phyloP scores from a whole-genome alignment of 2,113 vertebrate species.

The Piliocolobus tephrosceles region DNA sequence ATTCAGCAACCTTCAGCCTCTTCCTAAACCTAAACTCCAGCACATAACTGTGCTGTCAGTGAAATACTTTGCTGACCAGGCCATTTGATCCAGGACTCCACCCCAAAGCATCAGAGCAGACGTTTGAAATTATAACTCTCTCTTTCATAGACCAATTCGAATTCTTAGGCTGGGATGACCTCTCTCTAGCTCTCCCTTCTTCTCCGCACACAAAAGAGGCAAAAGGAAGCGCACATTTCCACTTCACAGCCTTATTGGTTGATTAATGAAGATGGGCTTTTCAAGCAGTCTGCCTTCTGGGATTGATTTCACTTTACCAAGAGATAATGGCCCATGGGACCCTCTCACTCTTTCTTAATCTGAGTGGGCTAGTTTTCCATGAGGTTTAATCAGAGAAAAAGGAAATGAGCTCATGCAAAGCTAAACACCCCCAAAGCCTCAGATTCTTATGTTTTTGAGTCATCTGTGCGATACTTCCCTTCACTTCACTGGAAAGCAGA shows the following conservation, averaged over 20 bases:
- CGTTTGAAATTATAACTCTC: background rate
- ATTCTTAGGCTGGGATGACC: background rate
- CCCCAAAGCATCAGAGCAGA: background rate
- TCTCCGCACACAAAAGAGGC: background rate
- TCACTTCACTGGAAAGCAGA: background rate
- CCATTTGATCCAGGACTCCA: background rate
- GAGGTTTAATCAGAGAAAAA: constrained; percentile 58
- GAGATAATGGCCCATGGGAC: constrained; percentile 25
- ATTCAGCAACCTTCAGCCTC: background rate
- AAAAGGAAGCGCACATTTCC: background rate
- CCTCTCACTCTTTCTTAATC: background rate
- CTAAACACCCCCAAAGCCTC: background rate
- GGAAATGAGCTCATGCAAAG: constrained; percentile 71
- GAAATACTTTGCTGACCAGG: background rate
- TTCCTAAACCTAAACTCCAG: background rate
- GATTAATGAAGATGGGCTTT: background rate
- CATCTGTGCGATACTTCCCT: constrained; percentile 15
- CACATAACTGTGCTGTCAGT: background rate
- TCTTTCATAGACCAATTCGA: background rate
- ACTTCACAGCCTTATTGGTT: background rate
- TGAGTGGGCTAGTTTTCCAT: constrained; percentile 11
- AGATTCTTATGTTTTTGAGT: constrained; percentile 48
- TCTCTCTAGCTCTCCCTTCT: background rate
- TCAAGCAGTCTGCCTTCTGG: background rate
- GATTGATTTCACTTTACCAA: constrained; percentile 44